Evolutionary conservation across 2,888 invertebrate species (phyloP).

Genomic region (Pristionchus entomophagus): DNA sequence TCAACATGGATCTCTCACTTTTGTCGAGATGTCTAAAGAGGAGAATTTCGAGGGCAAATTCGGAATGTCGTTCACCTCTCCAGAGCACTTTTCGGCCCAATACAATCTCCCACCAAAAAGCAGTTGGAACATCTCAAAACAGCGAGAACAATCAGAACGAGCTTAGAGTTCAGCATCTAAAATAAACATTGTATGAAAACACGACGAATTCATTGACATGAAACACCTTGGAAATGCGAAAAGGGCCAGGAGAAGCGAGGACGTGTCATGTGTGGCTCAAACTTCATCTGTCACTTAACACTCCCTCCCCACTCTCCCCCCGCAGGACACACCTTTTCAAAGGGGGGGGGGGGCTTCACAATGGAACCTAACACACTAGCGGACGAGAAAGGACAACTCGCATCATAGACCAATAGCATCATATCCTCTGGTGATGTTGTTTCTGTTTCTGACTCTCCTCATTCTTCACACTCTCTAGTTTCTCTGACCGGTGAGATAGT

Average conservation of each 20-base stretch:
- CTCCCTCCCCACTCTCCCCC: neutral
- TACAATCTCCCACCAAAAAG: slow-evolving; percentile 40
- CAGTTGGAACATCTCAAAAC: neutral
- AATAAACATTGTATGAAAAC: neutral
- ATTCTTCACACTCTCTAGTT: no score
- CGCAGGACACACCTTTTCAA: no score
- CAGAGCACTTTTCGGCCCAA: slow-evolving; percentile 36
- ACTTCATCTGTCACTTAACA: slow-evolving; percentile 11
- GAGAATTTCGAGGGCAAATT: neutral
- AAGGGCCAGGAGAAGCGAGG: neutral
- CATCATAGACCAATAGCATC: neutral
- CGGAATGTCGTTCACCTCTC: slow-evolving; percentile 7
- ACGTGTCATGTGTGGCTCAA: slow-evolving; percentile 17
- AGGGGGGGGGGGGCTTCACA: no score
- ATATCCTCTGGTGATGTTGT: no score
- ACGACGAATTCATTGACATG: neutral
- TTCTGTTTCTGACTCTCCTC: no score
- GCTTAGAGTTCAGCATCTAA: neutral
- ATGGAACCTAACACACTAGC: slow-evolving; percentile 10
- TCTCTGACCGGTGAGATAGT: no score
- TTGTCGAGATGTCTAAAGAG: slow-evolving; percentile 52
- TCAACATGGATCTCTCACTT: slow-evolving; percentile 56
- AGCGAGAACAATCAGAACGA: neutral
- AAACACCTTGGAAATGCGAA: neutral
- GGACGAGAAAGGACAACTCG: neutral